Evolutionary conservation across 2,797 vertebrate genomes (phyloP).

Genomic region (Macropus fuliginosus): DNA sequence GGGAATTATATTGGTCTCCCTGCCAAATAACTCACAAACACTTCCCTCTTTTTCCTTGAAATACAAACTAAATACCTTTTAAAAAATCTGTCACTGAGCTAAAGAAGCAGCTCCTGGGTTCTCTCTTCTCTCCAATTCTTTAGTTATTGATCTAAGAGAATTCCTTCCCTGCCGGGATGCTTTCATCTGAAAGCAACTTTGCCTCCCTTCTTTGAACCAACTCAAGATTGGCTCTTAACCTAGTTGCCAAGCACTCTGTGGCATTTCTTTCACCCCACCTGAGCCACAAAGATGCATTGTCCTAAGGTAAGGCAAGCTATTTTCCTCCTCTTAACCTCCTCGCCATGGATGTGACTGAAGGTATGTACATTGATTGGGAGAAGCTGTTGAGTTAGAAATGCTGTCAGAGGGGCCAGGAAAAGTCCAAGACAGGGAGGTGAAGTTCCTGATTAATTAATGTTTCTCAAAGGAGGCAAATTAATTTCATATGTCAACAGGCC

Average conservation of each 20-base stretch:
- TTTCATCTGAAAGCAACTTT: not conserved
- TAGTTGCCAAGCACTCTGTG: not conserved
- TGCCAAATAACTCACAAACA: not conserved
- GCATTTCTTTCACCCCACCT: not conserved
- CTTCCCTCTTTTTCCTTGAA: not conserved
- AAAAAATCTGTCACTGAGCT: not conserved
- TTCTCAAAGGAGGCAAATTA: not conserved
- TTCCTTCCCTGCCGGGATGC: not conserved
- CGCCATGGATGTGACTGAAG: not conserved
- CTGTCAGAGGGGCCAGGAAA: not conserved
- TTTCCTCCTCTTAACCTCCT: slow-evolving; percentile 8
- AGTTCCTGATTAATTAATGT: not conserved
- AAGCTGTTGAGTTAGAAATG: not conserved
- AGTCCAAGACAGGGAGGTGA: not conserved
- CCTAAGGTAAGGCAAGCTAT: not conserved
- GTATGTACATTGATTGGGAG: not conserved
- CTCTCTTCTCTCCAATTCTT: slow-evolving; percentile 1
- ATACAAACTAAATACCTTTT: not conserved
- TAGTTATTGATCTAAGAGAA: not conserved
- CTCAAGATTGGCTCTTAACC: not conserved
- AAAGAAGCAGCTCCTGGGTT: not conserved
- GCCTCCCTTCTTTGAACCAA: not conserved
- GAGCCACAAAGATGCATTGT: not conserved
- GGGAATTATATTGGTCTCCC: slow-evolving; percentile 10
- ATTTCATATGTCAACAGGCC: not conserved